Evolutionary conservation across 2,797 vertebrate species (phyloP), one percentile per base, ranked within the genome.

Genomic region (Lemur catta): DNA sequence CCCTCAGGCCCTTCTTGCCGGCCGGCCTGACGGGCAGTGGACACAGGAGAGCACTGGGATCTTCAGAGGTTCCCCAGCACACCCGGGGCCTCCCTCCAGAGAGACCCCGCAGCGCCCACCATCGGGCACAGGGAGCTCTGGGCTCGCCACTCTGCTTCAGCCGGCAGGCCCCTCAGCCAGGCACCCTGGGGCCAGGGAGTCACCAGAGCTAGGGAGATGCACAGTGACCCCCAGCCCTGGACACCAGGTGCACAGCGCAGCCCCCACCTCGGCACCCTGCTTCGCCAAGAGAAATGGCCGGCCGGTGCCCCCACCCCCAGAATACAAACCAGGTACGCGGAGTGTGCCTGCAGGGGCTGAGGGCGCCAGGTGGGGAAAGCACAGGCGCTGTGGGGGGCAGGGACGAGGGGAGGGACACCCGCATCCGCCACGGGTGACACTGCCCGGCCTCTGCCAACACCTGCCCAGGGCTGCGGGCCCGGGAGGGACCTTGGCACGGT

Each of bases 321-420:
- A 46, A 46, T 8, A 2, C 28, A 46, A 17, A 46, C 41, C 72
- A 43, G 38, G 6, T 11, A 28, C 9, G 33, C 4, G 8, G 43
- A 4, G 26, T 4, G 7, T 46, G 71, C 71, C 26, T 5, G 15
- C 5, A 28, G 8, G 26, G 41, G 71, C 14, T 11, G 41, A 10
- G 2, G 41, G 14, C 14, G 14, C 41, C 41, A 8, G 15, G 28
- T 46, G 41, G 71, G 71, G 26, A 43, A 46, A 46, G 41, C 17
- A 43, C 15, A 0, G 71, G 26, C 4, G 7, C 41, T 28, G 15
- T 28, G 43, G 30, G 30, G 28, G 41, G 28, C 71, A 30, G 71
- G 24, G 3, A 4, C 1, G 4, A 30, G 7, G 71, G 30, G 1
- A 17, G 41, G 26, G 41, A 18, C 4, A 43, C 6, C 22, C 26